Evolutionary conservation across 2,888 invertebrate species (phyloP), one percentile per base, ranked within the genome.

Genomic region (Apamea sordens): DNA sequence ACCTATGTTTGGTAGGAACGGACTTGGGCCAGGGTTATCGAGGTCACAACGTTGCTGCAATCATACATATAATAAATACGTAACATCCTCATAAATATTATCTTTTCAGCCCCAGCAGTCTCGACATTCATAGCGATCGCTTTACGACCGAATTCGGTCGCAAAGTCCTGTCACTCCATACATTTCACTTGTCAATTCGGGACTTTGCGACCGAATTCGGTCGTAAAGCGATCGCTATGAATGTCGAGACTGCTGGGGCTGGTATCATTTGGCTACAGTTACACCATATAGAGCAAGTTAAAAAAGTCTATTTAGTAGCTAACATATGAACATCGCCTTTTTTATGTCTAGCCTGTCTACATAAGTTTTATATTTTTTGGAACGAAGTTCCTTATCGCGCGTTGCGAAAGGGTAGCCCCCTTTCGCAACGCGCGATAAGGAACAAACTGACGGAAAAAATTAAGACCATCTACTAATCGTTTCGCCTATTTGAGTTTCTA

Each of bases 301-400:
- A 18, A 53, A 53, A n/a, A 28, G 15, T 53, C 50, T 6, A 41
- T 21, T 2, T 41, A 69, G n/a, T 69, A 50, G 28, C 28, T 44
- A 70, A 50, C 32, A 47, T 72, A 32, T 74, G 18, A 50, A 36
- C 15, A 28, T 15, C 53, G 68, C 53, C 21, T 75, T 70, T 41
- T 56, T 28, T 28, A n/a, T 36, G n/a, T 4, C 68, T 36, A 32
- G 32, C n/a, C 7, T 21, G 13, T 13, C 7, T 53, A 53, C 32
- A 0, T 67, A 41, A 6, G 41, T 28, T 41, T 70, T 18, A 53
- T 18, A 21, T 71, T 36, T 15, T 41, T 10, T n/a, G n/a, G n/a
- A n/a, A n/a, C n/a, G n/a, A n/a, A n/a, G n/a, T n/a, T n/a, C n/a
- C n/a, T n/a, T n/a, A n/a, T n/a, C n/a, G n/a, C n/a, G n/a, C n/a